phyloP scores from a whole-genome alignment of 2,888 invertebrate species.

The Melieria picta region DNA sequence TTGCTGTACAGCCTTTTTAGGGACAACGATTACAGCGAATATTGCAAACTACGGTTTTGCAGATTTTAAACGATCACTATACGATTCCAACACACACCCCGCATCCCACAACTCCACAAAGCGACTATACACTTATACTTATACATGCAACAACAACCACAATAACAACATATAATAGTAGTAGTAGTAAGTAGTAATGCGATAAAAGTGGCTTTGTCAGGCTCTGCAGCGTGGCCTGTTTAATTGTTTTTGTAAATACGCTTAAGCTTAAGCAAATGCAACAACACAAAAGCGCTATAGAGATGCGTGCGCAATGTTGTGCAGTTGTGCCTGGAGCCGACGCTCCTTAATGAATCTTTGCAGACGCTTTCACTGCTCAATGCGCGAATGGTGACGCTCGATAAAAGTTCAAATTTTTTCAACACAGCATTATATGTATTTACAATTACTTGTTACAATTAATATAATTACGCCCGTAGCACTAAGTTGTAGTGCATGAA shows the following conservation, averaged over 20 bases:
- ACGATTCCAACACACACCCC: not conserved
- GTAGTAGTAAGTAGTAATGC: not conserved
- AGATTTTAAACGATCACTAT: not conserved
- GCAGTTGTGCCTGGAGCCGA: slow-evolving; percentile 23
- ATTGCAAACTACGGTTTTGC: not conserved
- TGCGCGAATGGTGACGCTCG: slow-evolving; percentile 8
- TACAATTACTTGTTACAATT: slow-evolving; percentile 3
- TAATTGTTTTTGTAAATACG: slow-evolving; percentile 14
- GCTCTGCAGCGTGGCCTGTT: not conserved
- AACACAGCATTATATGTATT: slow-evolving; percentile 21
- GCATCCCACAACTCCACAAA: not conserved
- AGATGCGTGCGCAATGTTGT: slow-evolving; percentile 11
- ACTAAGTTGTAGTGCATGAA: not conserved
- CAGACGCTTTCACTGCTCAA: slow-evolving; percentile 27
- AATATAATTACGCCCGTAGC: slow-evolving; percentile 8
- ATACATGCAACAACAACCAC: no score
- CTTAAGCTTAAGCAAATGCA: not conserved
- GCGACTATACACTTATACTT: no score
- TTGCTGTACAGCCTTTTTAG: slow-evolving; percentile 16
- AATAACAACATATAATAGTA: no score
- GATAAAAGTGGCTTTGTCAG: slow-evolving; percentile 6
- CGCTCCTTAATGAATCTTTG: slow-evolving; percentile 6
- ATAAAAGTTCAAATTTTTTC: slow-evolving; percentile 27
- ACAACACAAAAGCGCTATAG: slow-evolving; percentile 6
- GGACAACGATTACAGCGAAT: slow-evolving; percentile 14